A percentile compares a stretch with the other conserved stretches of the same genome.
These are phyloP conservation scores for Amphiduros pacificus DNA, from an alignment of 2,888 invertebrate species.

Conservation along the genomic window DNA sequence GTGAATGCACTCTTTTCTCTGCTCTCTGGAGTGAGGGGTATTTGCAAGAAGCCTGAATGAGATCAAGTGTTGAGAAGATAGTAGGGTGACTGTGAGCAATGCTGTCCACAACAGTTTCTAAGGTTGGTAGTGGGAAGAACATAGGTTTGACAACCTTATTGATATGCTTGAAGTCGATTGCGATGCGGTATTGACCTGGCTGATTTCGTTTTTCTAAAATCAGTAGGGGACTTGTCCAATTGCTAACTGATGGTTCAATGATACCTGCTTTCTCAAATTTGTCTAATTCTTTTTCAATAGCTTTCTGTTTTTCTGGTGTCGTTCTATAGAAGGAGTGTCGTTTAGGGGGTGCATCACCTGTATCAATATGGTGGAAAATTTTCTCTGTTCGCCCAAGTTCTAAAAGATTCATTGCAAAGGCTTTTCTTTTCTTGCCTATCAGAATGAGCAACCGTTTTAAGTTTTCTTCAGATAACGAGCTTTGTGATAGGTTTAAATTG, in stretches of 20 bases:
- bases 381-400: no score
- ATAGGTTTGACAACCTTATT: neutral
- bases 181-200: neutral
- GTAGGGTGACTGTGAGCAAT: neutral
- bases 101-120: neutral
- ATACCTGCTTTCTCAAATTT: neutral
- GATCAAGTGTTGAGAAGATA: neutral
- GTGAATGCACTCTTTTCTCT: neutral
- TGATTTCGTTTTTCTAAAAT: neutral
- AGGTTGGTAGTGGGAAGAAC: neutral
- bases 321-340: neutral
- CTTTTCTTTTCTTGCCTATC: no score
- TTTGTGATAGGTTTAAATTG: no score
- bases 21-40: neutral
- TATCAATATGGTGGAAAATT: neutral
- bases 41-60: neutral
- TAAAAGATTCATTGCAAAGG: no score
- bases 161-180: neutral
- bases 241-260: neutral
- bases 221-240: neutral
- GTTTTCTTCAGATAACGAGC: no score
- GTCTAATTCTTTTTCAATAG: neutral
- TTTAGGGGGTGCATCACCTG: neutral
- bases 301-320: neutral
- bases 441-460: no score